phyloP scores from a whole-genome alignment of 2,888 invertebrate genomes.

The Ophion costatus region DNA sequence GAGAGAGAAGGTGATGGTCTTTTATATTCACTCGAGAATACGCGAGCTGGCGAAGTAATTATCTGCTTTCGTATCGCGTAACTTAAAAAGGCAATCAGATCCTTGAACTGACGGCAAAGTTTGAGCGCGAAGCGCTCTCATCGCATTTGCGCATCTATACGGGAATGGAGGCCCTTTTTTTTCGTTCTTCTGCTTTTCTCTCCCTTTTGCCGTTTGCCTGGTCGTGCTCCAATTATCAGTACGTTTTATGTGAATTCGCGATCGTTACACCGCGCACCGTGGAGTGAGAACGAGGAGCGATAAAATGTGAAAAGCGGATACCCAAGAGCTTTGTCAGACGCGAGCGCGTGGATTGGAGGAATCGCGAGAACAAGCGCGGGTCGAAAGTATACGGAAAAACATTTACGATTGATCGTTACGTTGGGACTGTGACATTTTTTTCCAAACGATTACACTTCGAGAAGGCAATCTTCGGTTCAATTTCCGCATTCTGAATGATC shows the following conservation, averaged over 20 bases:
- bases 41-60: constrained; percentile 62
- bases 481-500: no score
- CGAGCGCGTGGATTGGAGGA: constrained; percentile 21
- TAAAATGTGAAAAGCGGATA: constrained; percentile 1
- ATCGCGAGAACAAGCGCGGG: constrained; percentile 18
- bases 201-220: constrained; percentile 5
- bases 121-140: constrained; percentile 37
- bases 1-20: constrained; percentile 28
- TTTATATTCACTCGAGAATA: constrained; percentile 65
- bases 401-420: constrained; percentile 7
- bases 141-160: constrained; percentile 6
- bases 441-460: no score
- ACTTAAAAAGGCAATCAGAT: constrained; percentile 67
- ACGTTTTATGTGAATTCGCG: constrained; percentile 53
- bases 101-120: constrained; percentile 62
- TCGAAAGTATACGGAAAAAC: constrained; percentile 17
- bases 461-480: no score
- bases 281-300: constrained; percentile 1
- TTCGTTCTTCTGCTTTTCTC: constrained; percentile 25
- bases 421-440: background rate
- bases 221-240: constrained; percentile 45
- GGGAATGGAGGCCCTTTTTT: constrained; percentile 28
- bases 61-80: constrained; percentile 66
- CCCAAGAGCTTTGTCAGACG: constrained; percentile 33
- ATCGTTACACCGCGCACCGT: constrained; percentile 20